phyloP scores from a whole-genome alignment of 2,888 invertebrate species.

The Dryocosmus kuriphilus region DNA sequence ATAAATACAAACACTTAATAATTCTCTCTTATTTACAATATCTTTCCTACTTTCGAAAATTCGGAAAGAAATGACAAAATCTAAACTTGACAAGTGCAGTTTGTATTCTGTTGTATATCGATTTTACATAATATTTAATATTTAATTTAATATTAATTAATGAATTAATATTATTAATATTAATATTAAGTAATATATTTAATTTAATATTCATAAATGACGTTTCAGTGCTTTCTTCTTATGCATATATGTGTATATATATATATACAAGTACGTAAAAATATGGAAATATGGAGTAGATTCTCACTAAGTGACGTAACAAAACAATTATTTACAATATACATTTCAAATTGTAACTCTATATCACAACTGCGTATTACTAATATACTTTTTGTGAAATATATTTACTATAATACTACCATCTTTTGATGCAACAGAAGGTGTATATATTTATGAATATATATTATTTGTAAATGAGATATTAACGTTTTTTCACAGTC shows the following conservation, averaged over 20 bases:
- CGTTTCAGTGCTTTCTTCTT: background rate
- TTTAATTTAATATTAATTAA: no score
- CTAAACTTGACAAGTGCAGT: background rate
- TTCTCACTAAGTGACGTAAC: background rate
- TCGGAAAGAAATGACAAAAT: background rate
- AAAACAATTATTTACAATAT: constrained; percentile 8
- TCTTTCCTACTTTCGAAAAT: background rate
- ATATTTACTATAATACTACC: background rate
- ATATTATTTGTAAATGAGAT: background rate
- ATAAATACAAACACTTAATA: background rate
- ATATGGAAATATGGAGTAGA: background rate
- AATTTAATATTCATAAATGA: no score
- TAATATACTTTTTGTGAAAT: background rate
- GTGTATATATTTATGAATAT: background rate
- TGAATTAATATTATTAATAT: no score
- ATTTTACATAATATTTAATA: background rate
- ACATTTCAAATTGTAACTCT: background rate
- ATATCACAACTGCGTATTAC: background rate
- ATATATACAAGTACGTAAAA: background rate
- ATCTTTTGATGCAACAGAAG: background rate
- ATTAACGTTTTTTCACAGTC: background rate
- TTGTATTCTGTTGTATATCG: background rate
- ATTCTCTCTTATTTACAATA: background rate
- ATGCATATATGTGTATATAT: no score
- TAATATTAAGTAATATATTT: no score